These are phyloP conservation scores for Sceloporus undulatus DNA, from an alignment of 2,113 vertebrate species.

Conservation along the genomic window DNA sequence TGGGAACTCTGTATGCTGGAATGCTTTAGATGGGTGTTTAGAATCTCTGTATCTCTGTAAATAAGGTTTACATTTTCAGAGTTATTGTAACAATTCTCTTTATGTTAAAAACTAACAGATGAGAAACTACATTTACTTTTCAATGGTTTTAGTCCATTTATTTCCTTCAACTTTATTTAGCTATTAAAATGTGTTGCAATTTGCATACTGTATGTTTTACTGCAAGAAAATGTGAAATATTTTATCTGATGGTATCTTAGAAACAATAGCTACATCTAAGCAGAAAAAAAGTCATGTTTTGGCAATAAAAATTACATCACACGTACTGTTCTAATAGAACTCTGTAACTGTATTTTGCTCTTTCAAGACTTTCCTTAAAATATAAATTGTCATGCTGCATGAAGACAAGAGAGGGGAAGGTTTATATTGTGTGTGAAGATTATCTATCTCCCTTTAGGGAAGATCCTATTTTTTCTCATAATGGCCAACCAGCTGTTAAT, in stretches of 20 bases:
- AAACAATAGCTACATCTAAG: no score
- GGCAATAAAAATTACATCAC: slow-evolving; percentile 1
- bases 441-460: not conserved
- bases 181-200: not conserved
- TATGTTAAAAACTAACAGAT: no score
- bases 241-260: no score
- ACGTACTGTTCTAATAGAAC: not conserved
- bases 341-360: not conserved
- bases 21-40: no score
- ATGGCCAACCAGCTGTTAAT: not conserved
- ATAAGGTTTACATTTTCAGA: no score
- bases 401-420: not conserved
- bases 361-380: not conserved
- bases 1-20: no score
- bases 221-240: no score
- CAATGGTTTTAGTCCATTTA: not conserved
- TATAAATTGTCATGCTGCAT: not conserved
- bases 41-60: no score
- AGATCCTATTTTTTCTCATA: not conserved
- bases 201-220: not conserved
- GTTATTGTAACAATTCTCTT: no score
- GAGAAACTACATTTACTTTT: not conserved
- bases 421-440: not conserved
- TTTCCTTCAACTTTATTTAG: not conserved
- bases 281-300: not conserved